A percentile compares a stretch with the other conserved stretches of the same genome.
Evolutionary conservation across 2,797 vertebrate genomes (phyloP).

Genomic region (Sebastes hopkinsi): DNA sequence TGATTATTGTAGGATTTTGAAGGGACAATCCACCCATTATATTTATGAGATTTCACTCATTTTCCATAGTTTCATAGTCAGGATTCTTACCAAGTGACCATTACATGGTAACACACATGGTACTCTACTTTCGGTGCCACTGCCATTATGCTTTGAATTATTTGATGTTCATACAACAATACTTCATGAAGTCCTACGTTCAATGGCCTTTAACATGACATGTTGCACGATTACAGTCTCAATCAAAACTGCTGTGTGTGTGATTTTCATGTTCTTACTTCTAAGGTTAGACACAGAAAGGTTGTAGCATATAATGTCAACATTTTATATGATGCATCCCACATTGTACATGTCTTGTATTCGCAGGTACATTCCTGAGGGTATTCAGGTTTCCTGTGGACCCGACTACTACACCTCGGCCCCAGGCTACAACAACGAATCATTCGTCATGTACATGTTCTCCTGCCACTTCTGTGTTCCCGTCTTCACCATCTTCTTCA

Average conservation of each 20-base stretch:
- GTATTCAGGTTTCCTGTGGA: not conserved
- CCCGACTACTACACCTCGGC: conserved; percentile 64
- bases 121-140: not conserved
- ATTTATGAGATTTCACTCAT: not conserved
- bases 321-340: not conserved
- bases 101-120: not conserved
- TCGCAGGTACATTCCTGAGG: conserved; percentile 33
- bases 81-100: not conserved
- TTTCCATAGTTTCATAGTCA: not conserved
- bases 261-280: not conserved
- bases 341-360: not conserved
- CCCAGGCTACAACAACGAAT: conserved; percentile 81
- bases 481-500: conserved; percentile 78
- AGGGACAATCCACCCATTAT: not conserved
- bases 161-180: not conserved
- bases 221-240: not conserved
- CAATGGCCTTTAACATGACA: not conserved
- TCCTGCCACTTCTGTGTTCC: conserved; percentile 73
- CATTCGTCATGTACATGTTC: conserved; percentile 84
- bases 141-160: not conserved
- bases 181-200: not conserved
- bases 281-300: not conserved
- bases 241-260: not conserved
- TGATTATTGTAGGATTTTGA: not conserved
- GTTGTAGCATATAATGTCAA: not conserved